These are phyloP conservation scores for Basileuterus tristriatus DNA, from an alignment of 2,797 vertebrate genomes.

Conservation along the genomic window DNA sequence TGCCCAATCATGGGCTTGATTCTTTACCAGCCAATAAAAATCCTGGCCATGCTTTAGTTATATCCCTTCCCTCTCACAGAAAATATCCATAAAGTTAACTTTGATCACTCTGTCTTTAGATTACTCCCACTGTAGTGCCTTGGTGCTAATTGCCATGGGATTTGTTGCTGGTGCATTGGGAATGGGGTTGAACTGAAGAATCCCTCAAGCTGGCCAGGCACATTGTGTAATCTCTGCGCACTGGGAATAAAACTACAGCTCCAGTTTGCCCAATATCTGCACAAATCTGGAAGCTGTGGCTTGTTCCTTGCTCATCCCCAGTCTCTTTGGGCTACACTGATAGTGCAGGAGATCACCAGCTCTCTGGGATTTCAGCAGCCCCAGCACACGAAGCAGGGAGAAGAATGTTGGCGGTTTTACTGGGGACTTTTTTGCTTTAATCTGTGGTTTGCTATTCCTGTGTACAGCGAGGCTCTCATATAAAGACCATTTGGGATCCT, in stretches of 20 bases:
- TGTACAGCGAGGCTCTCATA: neutral
- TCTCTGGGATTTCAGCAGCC: neutral
- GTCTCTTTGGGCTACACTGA: neutral
- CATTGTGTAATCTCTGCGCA: neutral
- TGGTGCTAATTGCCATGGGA: neutral
- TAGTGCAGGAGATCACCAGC: neutral
- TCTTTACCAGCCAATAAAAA: neutral
- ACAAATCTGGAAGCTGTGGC: neutral
- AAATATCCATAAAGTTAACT: neutral
- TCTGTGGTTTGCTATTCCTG: neutral
- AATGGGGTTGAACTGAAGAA: neutral
- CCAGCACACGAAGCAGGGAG: neutral
- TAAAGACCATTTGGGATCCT: neutral
- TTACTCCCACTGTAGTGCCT: neutral
- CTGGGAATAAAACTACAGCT: neutral
- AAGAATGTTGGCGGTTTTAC: neutral
- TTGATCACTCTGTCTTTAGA: neutral
- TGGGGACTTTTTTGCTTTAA: neutral
- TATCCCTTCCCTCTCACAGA: neutral
- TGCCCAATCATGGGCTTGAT: neutral
- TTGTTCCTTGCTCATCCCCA: neutral
- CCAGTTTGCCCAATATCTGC: neutral
- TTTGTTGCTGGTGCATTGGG: neutral
- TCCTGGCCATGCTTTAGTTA: neutral
- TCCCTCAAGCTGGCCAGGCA: neutral